Evolutionary conservation across 2,888 invertebrate species (phyloP).

Genomic region (Trichogramma evanescens): DNA sequence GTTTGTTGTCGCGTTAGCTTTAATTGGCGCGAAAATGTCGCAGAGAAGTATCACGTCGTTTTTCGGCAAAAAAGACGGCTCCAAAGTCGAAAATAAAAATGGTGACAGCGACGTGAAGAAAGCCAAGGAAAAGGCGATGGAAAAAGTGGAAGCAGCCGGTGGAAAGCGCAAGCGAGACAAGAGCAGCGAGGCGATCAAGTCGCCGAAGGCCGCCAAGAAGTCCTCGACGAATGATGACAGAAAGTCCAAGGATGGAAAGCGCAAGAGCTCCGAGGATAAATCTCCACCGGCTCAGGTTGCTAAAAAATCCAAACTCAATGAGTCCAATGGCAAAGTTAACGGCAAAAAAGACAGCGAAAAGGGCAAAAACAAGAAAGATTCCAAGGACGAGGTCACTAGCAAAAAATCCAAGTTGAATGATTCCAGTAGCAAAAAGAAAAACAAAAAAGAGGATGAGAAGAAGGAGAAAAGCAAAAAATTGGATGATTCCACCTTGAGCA

Average conservation of each 20-base stretch:
- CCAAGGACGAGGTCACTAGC: background rate
- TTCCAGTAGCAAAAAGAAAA: slow-evolving; percentile 1
- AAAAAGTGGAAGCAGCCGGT: background rate
- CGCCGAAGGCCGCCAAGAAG: background rate
- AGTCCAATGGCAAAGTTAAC: background rate
- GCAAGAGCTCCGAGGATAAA: slow-evolving; percentile 7
- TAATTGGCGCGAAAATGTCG: slow-evolving; percentile 20
- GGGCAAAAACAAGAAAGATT: background rate
- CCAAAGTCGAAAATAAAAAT: background rate
- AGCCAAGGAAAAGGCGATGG: background rate
- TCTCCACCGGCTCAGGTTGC: background rate
- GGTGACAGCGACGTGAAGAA: slow-evolving; percentile 6
- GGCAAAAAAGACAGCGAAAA: background rate
- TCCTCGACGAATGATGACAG: background rate
- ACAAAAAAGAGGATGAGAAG: background rate
- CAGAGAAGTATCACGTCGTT: slow-evolving; percentile 21
- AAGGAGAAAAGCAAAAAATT: slow-evolving; percentile 10
- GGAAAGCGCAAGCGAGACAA: slow-evolving; percentile 12
- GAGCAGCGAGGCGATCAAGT: slow-evolving; percentile 10
- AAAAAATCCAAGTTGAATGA: background rate
- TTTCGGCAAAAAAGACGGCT: background rate
- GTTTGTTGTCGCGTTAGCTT: background rate
- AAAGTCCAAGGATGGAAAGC: slow-evolving; percentile 9
- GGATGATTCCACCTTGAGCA: background rate
- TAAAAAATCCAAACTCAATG: slow-evolving; percentile 11